A percentile compares a stretch with the other conserved stretches of the same genome.
phyloP scores from a whole-genome alignment of 2,113 vertebrate genomes.

The Bettongia penicillata region DNA sequence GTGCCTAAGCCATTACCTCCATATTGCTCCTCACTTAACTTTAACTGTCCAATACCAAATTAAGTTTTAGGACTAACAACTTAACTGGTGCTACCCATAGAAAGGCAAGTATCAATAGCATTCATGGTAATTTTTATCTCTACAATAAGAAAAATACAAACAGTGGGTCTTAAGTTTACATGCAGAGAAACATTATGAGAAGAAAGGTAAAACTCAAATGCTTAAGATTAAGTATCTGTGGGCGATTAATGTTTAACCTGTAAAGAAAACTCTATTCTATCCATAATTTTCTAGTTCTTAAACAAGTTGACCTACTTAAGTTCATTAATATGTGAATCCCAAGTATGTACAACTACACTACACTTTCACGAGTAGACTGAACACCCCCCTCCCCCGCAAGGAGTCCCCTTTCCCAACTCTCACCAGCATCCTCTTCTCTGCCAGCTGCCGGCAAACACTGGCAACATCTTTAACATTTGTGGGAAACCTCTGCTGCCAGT shows the following conservation, averaged over 20 bases:
- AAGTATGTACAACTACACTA: neutral
- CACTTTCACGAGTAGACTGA: neutral
- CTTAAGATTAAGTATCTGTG: neutral
- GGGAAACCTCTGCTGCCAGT: constrained; percentile 94
- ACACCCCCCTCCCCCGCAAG: neutral
- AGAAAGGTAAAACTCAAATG: neutral
- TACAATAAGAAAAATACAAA: neutral
- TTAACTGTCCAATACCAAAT: neutral
- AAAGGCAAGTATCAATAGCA: neutral
- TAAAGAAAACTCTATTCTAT: constrained; percentile 7
- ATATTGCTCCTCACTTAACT: neutral
- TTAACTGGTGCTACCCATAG: neutral
- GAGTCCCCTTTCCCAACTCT: constrained; percentile 38
- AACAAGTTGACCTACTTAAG: neutral
- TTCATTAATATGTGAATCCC: neutral
- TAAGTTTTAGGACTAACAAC: neutral
- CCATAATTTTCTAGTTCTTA: neutral
- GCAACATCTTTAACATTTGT: constrained; percentile 93
- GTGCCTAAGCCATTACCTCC: neutral
- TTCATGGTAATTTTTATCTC: neutral
- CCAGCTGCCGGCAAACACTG: constrained; percentile 91
- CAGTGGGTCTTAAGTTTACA: neutral
- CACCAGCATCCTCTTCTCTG: constrained; percentile 92
- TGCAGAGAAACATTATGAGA: neutral
- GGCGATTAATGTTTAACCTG: neutral